These are phyloP conservation scores for Cyanocitta stelleri DNA, from an alignment of 2,113 vertebrate species.

Conservation along the genomic window DNA sequence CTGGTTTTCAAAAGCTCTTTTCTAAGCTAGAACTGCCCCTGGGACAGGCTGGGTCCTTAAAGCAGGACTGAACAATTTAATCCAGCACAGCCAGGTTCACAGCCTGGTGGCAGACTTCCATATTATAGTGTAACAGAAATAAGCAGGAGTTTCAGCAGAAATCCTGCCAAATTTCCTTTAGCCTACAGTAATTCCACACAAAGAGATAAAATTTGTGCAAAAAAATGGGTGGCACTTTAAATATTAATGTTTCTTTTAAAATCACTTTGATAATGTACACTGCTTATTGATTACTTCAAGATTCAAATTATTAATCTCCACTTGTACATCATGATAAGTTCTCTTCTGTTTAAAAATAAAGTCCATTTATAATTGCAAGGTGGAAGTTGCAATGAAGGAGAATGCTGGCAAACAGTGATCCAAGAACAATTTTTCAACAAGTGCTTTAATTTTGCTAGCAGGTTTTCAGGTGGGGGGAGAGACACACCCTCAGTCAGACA, in stretches of 20 bases:
- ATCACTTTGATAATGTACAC: not conserved
- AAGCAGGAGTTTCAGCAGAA: not conserved
- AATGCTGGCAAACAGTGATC: not conserved
- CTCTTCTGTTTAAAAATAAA: not conserved
- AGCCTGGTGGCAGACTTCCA: not conserved
- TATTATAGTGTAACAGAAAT: not conserved
- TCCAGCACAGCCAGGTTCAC: not conserved
- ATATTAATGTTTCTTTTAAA: not conserved
- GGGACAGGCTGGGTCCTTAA: not conserved
- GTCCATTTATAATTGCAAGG: accelerated
- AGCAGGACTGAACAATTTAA: not conserved
- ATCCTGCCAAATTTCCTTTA: not conserved
- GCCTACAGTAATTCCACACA: not conserved
- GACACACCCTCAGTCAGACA: not conserved
- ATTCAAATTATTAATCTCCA: not conserved
- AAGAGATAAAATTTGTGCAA: not conserved
- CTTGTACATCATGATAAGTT: not conserved
- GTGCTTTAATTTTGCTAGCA: not conserved
- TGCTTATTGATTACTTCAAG: not conserved
- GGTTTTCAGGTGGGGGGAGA: not conserved
- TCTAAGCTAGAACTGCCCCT: not conserved
- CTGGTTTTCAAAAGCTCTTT: not conserved
- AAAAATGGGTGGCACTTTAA: not conserved
- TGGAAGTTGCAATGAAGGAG: not conserved
- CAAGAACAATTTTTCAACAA: not conserved